Evolutionary conservation across 2,113 vertebrate genomes (phyloP).

Genomic region (Pristiophorus japonicus): DNA sequence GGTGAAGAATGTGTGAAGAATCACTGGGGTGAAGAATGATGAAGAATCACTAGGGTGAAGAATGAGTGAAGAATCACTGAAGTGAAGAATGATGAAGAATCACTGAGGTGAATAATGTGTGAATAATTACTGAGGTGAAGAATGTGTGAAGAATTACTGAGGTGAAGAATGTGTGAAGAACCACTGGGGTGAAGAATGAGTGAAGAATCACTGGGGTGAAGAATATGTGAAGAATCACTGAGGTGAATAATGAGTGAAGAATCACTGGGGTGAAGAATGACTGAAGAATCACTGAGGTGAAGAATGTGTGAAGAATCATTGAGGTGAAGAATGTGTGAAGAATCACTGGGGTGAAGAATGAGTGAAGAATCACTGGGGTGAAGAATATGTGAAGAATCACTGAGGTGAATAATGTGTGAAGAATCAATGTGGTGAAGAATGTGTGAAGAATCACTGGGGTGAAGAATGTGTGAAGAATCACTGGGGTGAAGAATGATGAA

Average conservation of each 20-base stretch:
- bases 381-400: too few relatives aligned
- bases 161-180: neutral
- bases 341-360: neutral
- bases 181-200: neutral
- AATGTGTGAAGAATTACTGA: neutral
- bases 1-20: neutral
- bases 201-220: neutral
- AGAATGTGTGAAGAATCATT: neutral
- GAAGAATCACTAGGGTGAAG: neutral
- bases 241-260: neutral
- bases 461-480: too few relatives aligned
- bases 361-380: neutral
- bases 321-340: neutral
- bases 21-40: neutral
- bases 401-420: too few relatives aligned
- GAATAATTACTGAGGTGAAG: neutral
- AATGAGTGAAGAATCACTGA: neutral
- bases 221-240: neutral
- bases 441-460: too few relatives aligned
- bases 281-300: neutral
- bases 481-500: too few relatives aligned
- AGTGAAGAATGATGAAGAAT: neutral
- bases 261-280: neutral
- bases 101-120: neutral
- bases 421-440: too few relatives aligned